Conservation (phyloP, 2,888 invertebrate species). For the Gnatocerus cornutus region DNA sequence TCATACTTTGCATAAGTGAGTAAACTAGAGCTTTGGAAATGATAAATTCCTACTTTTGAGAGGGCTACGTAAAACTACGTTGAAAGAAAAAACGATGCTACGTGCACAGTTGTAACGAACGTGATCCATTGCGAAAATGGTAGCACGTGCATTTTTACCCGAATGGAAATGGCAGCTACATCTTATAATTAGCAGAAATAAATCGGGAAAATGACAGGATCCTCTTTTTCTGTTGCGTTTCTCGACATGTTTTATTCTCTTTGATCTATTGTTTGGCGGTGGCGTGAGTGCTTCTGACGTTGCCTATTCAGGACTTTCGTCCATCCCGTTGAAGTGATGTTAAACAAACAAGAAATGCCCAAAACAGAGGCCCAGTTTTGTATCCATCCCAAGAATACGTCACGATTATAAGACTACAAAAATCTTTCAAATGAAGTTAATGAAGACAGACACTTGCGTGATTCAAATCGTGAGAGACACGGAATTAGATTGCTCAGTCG, state of each 20-base stretch:
- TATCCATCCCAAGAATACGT: too few relatives aligned
- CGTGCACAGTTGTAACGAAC: slow-evolving; percentile 41
- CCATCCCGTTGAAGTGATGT: slow-evolving; percentile 1
- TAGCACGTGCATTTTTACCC: slow-evolving; percentile 30
- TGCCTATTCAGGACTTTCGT: slow-evolving; percentile 22
- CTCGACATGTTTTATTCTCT: slow-evolving; percentile 42
- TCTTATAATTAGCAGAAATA: slow-evolving; percentile 19
- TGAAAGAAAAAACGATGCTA: slow-evolving; percentile 44
- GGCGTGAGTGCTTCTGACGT: slow-evolving; percentile 45
- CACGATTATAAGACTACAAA: too few relatives aligned
- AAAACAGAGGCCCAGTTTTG: neutral
- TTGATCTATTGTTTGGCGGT: slow-evolving; percentile 39
- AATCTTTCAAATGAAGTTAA: too few relatives aligned
- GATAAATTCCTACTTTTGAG: slow-evolving; percentile 42
- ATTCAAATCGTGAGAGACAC: too few relatives aligned
- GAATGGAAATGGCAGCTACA: neutral
- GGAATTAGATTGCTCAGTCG: too few relatives aligned
- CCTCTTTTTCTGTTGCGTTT: slow-evolving; percentile 31
- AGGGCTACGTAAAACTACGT: slow-evolving; percentile 39
- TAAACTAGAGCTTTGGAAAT: slow-evolving; percentile 43
- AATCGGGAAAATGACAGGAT: slow-evolving; percentile 18
- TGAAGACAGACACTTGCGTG: too few relatives aligned
- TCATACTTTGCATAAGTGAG: slow-evolving; percentile 48
- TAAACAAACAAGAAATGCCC: slow-evolving; percentile 1
- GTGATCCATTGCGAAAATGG: slow-evolving; percentile 42